These are phyloP conservation scores for Nudaria mundana DNA, from an alignment of 2,888 invertebrate genomes.

Conservation along the genomic window DNA sequence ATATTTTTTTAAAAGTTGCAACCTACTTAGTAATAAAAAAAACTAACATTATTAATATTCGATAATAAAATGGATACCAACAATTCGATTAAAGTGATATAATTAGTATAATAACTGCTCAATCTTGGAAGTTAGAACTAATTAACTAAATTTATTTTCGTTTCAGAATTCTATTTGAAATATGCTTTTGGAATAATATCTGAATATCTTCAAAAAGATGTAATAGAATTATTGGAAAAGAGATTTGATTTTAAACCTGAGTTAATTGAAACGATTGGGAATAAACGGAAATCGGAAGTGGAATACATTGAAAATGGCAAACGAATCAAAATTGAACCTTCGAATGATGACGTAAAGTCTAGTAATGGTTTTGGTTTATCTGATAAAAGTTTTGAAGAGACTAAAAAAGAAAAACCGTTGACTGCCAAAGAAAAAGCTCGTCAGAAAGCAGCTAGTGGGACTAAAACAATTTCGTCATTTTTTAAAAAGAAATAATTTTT, in stretches of 20 bases:
- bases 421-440: slow-evolving; percentile 88
- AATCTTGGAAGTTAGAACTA: no score
- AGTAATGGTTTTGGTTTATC: slow-evolving; percentile 56
- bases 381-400: slow-evolving; percentile 50
- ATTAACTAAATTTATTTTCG: slow-evolving; percentile 14
- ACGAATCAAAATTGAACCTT: slow-evolving; percentile 58
- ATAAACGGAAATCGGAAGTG: slow-evolving; percentile 78
- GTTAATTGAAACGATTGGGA: slow-evolving; percentile 65
- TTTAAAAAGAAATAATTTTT: slow-evolving; percentile 83
- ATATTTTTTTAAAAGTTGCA: no score
- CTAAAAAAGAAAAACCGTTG: slow-evolving; percentile 75
- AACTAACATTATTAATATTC: no score
- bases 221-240: slow-evolving; percentile 83
- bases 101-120: no score
- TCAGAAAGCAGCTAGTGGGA: slow-evolving; percentile 89
- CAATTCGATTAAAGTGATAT: no score
- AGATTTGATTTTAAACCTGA: slow-evolving; percentile 85
- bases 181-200: slow-evolving; percentile 91
- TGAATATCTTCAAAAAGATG: slow-evolving; percentile 87
- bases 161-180: slow-evolving; percentile 83
- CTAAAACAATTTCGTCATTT: slow-evolving; percentile 90
- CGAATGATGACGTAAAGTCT: slow-evolving; percentile 47
- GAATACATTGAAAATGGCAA: slow-evolving; percentile 61
- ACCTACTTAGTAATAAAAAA: no score
- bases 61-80: no score